Evolutionary conservation across 1,140 invertebrate genomes (phyloP).

Genomic region (Ditylenchus dipsaci): DNA sequence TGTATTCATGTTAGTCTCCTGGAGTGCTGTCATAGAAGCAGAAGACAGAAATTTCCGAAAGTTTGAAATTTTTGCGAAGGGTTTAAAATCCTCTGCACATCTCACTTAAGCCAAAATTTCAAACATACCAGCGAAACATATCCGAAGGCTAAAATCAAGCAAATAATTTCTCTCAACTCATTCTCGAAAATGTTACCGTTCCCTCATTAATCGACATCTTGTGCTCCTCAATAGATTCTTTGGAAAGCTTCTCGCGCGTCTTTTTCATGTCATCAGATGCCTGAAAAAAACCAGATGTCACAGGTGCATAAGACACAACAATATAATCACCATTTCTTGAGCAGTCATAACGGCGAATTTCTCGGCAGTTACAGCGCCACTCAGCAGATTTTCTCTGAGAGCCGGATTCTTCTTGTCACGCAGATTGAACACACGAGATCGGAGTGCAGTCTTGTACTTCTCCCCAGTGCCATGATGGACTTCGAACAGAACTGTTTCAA

Average conservation of each 20-base stretch:
- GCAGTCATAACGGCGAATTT: slow-evolving; percentile 89
- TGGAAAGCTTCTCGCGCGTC: slow-evolving; percentile 85
- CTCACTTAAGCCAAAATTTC: no score
- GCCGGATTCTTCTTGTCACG: slow-evolving; percentile 91
- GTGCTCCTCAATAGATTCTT: slow-evolving; percentile 95
- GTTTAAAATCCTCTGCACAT: no score
- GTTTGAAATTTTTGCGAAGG: no score
- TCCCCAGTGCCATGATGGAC: slow-evolving; percentile 35
- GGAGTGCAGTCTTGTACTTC: slow-evolving; percentile 84
- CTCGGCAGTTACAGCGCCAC: slow-evolving; percentile 70
- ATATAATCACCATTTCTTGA: slow-evolving; percentile 74
- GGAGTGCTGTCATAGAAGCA: no score
- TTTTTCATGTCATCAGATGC: slow-evolving; percentile 96
- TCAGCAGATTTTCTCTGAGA: slow-evolving; percentile 82
- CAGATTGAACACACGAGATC: slow-evolving; percentile 67
- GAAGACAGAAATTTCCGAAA: no score
- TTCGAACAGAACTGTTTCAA: slow-evolving; percentile 60
- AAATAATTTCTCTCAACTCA: no score
- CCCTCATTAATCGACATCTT: slow-evolving; percentile 78
- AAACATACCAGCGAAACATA: slow-evolving; percentile 62
- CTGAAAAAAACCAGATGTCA: slow-evolving; percentile 57
- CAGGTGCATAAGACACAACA: no score
- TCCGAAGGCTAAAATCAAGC: neutral
- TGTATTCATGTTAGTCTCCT: no score
- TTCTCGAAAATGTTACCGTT: neutral